These are phyloP conservation scores for Pocota personata DNA, from an alignment of 2,888 invertebrate species.

Conservation along the genomic window DNA sequence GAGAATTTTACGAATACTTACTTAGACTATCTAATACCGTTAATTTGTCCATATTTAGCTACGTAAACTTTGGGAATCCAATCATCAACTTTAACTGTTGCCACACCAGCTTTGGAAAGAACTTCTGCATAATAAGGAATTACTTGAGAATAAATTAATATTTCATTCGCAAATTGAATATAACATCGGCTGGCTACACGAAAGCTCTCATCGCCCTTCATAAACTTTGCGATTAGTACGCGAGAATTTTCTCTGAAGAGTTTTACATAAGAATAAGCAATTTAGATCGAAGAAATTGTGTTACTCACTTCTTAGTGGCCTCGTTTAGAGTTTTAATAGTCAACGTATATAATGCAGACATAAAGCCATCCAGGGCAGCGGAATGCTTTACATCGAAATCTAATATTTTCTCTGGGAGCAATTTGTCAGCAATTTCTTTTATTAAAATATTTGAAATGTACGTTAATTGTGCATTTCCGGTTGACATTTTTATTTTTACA, in stretches of 20 bases:
- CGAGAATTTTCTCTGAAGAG: constrained; percentile 39
- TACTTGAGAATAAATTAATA: constrained; percentile 79
- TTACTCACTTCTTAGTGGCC: constrained; percentile 21
- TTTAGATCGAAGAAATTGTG: not conserved
- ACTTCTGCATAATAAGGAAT: constrained; percentile 79
- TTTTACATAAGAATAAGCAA: not conserved
- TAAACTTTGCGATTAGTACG: constrained; percentile 79
- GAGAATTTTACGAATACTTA: not conserved
- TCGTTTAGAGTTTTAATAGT: constrained; percentile 29
- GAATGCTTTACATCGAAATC: constrained; percentile 76
- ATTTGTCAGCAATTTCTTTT: constrained; percentile 77
- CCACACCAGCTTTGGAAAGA: constrained; percentile 46
- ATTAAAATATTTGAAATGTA: constrained; percentile 78
- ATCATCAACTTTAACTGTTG: constrained; percentile 64
- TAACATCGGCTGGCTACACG: constrained; percentile 79
- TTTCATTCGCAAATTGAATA: constrained; percentile 81
- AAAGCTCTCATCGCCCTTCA: constrained; percentile 80
- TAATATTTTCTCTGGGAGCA: constrained; percentile 75
- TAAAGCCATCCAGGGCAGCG: constrained; percentile 81
- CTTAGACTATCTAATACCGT: constrained; percentile 74
- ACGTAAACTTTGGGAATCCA: constrained; percentile 78
- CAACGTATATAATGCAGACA: constrained; percentile 79
- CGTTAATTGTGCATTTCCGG: constrained; percentile 71
- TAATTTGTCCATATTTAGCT: constrained; percentile 78
- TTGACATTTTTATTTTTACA: constrained; percentile 32